Evolutionary conservation across 2,888 invertebrate genomes (phyloP).

Genomic region (Cheiracanthium punctorium): DNA sequence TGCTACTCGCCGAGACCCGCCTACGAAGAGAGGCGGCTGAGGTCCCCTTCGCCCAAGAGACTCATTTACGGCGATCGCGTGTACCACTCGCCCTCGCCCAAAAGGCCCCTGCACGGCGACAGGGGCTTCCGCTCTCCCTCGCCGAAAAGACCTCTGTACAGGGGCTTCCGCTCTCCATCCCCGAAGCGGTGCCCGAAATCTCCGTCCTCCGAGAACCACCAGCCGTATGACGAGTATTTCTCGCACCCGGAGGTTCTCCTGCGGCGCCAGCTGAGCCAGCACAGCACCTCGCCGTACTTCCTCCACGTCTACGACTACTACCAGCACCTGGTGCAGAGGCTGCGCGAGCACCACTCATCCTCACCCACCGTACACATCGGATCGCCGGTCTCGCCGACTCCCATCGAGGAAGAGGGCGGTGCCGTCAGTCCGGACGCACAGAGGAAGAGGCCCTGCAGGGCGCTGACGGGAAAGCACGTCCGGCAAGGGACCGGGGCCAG

Average conservation of each 20-base stretch:
- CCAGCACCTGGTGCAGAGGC: constrained; percentile 62
- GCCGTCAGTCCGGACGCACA: constrained; percentile 16
- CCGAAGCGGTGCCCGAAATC: constrained; percentile 9
- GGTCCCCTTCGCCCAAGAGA: constrained; percentile 5
- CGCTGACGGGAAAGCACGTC: constrained; percentile 77
- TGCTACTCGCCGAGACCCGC: background rate
- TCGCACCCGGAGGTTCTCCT: constrained; percentile 50
- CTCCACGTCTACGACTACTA: constrained; percentile 67
- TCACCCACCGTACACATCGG: constrained; percentile 30
- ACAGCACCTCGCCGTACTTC: constrained; percentile 33
- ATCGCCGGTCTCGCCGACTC: constrained; percentile 38
- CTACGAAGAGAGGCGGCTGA: background rate
- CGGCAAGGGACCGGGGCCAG: constrained; percentile 77
- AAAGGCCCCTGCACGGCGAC: background rate
- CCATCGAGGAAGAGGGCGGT: constrained; percentile 34
- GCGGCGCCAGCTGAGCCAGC: constrained; percentile 43
- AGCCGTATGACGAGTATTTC: constrained; percentile 45
- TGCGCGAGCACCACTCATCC: constrained; percentile 45
- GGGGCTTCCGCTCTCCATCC: background rate
- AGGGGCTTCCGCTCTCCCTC: background rate
- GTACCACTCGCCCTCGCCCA: background rate
- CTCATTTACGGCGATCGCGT: background rate
- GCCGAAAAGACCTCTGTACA: constrained; percentile 6
- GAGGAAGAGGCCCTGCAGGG: constrained; percentile 76
- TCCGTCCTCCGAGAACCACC: constrained; percentile 5